Conservation (phyloP, 1,140 invertebrate species). For the Pogonognathellus flavescens region DNA sequence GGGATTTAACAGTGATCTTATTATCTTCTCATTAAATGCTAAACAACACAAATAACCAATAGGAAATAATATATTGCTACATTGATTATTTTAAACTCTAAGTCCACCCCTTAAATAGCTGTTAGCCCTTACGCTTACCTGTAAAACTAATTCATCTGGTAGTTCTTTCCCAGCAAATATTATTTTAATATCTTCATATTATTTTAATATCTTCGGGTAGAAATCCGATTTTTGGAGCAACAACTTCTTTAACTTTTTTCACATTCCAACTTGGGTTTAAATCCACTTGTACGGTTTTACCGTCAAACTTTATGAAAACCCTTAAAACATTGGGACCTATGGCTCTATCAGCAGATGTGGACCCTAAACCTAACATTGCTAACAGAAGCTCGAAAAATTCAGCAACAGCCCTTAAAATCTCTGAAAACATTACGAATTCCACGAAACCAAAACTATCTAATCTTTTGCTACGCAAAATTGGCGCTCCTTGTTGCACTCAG, state of each 20-base stretch:
- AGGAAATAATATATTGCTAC: too few relatives aligned
- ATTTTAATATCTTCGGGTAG: slow-evolving; percentile 82
- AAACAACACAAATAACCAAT: too few relatives aligned
- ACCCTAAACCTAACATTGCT: slow-evolving; percentile 58
- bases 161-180: slow-evolving; percentile 89
- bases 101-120: too few relatives aligned
- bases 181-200: slow-evolving; percentile 85
- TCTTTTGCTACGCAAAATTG: background rate
- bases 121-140: too few relatives aligned
- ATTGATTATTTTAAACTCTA: too few relatives aligned
- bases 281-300: slow-evolving; percentile 76
- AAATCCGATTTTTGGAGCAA: slow-evolving; percentile 79
- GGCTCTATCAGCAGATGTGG: slow-evolving; percentile 84
- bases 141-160: slow-evolving; percentile 79
- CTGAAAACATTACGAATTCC: slow-evolving; percentile 79
- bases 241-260: slow-evolving; percentile 80
- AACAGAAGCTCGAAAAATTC: slow-evolving; percentile 59
- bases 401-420: slow-evolving; percentile 59
- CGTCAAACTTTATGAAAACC: slow-evolving; percentile 63
- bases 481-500: background rate
- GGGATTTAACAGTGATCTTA: too few relatives aligned
- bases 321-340: slow-evolving; percentile 81
- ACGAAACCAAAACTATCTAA: slow-evolving; percentile 71
- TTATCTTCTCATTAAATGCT: too few relatives aligned
- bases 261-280: slow-evolving; percentile 84